Percentiles rank a stretch among this genome's conserved stretches.
Evolutionary conservation across 2,888 invertebrate species (phyloP).

Genomic region (Eustalomyia histrio): DNA sequence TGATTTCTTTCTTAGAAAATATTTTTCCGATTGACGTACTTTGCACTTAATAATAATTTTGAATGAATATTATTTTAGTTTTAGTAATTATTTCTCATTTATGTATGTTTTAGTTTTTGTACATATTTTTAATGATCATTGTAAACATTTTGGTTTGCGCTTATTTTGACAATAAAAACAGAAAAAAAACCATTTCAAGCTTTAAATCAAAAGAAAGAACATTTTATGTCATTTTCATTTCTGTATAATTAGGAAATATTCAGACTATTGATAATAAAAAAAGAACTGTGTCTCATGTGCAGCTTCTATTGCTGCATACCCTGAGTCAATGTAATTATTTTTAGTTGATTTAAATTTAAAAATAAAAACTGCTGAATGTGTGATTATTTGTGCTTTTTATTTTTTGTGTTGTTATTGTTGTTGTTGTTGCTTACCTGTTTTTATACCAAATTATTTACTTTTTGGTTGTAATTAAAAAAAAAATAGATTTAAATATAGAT

Average conservation of each 20-base stretch:
- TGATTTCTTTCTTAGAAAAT: no score
- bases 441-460: not conserved
- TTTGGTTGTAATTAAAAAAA: not conserved
- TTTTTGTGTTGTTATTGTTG: not conserved
- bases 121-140: constrained; percentile 35
- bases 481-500: not conserved
- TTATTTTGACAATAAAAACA: constrained; percentile 38
- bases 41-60: constrained; percentile 45
- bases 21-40: constrained; percentile 57
- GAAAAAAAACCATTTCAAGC: constrained; percentile 34
- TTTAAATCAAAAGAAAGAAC: not conserved
- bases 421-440: not conserved
- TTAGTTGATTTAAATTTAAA: constrained; percentile 51
- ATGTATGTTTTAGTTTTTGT: not conserved
- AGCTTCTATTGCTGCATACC: not conserved
- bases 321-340: constrained; percentile 61
- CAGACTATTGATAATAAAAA: not conserved
- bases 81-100: no score
- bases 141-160: constrained; percentile 32
- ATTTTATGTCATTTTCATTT: not conserved
- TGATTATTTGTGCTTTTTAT: not conserved
- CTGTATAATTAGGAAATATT: not conserved
- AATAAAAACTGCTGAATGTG: not conserved
- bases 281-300: not conserved
- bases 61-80: not conserved